Evolutionary conservation across 2,888 invertebrate genomes (phyloP).

Genomic region (Bursaphelenchus okinawaensis): DNA sequence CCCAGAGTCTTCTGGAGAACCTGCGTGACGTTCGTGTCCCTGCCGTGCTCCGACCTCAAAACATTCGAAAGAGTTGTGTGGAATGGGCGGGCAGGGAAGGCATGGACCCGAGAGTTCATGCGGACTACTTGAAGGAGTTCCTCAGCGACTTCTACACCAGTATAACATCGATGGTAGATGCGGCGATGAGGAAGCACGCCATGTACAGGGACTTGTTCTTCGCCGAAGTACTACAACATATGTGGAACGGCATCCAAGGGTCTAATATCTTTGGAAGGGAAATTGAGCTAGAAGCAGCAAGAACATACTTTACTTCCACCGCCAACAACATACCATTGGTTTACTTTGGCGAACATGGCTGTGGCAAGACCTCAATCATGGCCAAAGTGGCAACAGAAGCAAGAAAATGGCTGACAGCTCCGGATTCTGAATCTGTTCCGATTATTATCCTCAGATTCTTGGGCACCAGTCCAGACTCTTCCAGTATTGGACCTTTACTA

Average conservation of each 20-base stretch:
- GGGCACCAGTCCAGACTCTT: slow-evolving; percentile 90
- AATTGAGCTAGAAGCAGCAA: slow-evolving; percentile 74
- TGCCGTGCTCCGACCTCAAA: slow-evolving; percentile 78
- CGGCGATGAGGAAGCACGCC: slow-evolving; percentile 48
- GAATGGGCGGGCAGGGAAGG: slow-evolving; percentile 96
- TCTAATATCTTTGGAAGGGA: slow-evolving; percentile 72
- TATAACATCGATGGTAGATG: slow-evolving; percentile 46
- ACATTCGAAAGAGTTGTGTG: slow-evolving; percentile 83
- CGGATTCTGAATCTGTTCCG: slow-evolving; percentile 65
- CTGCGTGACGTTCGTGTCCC: slow-evolving; percentile 82
- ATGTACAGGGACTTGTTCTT: slow-evolving; percentile 37
- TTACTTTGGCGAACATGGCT: slow-evolving; percentile 81
- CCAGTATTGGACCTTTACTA: slow-evolving; percentile 83
- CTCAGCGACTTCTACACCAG: slow-evolving; percentile 46
- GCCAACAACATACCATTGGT: slow-evolving; percentile 71
- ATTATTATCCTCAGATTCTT: slow-evolving; percentile 83
- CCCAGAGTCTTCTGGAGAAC: slow-evolving; percentile 78
- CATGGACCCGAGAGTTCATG: slow-evolving; percentile 74
- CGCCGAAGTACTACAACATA: slow-evolving; percentile 33
- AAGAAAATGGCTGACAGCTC: slow-evolving; percentile 34
- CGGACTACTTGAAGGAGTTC: slow-evolving; percentile 65
- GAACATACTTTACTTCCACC: slow-evolving; percentile 73
- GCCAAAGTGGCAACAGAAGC: slow-evolving; percentile 74
- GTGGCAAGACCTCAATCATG: slow-evolving; percentile 90
- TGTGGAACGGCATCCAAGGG: slow-evolving; percentile 30